These are phyloP conservation scores for Stegodyphus mimosarum DNA, from an alignment of 1,140 invertebrate genomes.

Conservation along the genomic window DNA sequence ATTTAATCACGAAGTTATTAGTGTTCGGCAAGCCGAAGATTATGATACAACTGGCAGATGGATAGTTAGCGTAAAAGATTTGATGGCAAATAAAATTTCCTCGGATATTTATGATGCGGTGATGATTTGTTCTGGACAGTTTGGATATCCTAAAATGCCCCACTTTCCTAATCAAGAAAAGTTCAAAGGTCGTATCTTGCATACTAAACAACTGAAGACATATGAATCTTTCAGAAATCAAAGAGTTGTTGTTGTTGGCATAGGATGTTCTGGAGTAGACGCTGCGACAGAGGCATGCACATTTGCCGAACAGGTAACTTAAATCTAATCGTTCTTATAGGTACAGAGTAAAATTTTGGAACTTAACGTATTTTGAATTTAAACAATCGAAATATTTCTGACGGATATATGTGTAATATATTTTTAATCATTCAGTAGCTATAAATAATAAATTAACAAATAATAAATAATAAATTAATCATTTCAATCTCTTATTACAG, in stretches of 20 bases:
- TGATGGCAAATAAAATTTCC: constrained; percentile 33
- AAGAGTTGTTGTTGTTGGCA: constrained; percentile 66
- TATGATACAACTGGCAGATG: constrained; percentile 67
- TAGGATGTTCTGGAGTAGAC: constrained; percentile 65
- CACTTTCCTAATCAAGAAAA: constrained; percentile 63
- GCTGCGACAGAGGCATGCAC: constrained; percentile 60
- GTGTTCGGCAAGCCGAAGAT: constrained; percentile 64
- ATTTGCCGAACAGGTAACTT: constrained; percentile 55
- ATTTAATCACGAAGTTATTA: constrained; percentile 55
- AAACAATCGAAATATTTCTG: too few relatives aligned
- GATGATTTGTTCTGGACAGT: constrained; percentile 65
- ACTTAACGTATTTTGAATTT: too few relatives aligned
- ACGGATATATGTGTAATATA: too few relatives aligned
- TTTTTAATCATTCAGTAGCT: too few relatives aligned
- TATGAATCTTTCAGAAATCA: constrained; percentile 65
- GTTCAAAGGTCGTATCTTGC: constrained; percentile 65
- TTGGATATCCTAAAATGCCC: constrained; percentile 66
- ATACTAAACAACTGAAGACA: constrained; percentile 66
- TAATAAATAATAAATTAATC: too few relatives aligned
- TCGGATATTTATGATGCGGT: constrained; percentile 59
- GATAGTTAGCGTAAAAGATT: constrained; percentile 65
- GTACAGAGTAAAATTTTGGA: too few relatives aligned
- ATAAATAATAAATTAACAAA: too few relatives aligned
- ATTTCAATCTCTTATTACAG: too few relatives aligned
- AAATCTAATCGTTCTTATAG: background rate